Evolutionary conservation across 2,113 vertebrate genomes (phyloP).

Genomic region (Indri indri): DNA sequence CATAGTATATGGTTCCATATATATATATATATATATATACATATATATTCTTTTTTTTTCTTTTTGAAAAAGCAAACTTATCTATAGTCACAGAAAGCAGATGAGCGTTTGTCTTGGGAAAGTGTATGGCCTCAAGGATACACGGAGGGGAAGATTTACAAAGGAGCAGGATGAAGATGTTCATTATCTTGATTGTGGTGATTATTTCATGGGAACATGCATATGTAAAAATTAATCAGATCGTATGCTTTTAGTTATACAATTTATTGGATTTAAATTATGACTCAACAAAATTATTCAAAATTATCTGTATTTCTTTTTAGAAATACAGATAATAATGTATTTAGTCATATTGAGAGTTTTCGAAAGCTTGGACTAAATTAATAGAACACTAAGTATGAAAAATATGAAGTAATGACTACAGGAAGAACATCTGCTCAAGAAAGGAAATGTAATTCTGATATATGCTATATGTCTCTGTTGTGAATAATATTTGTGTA

Average conservation of each 20-base stretch:
- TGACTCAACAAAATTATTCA: not conserved
- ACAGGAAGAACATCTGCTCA: not conserved
- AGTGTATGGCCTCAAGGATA: not conserved
- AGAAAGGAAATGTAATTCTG: not conserved
- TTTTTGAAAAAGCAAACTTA: not conserved
- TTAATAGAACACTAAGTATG: not conserved
- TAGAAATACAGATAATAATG: not conserved
- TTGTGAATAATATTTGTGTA: not conserved
- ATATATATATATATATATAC: not conserved
- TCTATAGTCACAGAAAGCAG: not conserved
- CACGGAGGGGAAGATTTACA: not conserved
- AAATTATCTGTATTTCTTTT: too few species aligned
- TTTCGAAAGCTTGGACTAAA: not conserved
- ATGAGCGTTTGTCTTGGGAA: not conserved
- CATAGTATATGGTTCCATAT: not conserved
- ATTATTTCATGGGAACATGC: not conserved
- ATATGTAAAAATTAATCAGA: not conserved
- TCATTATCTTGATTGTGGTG: not conserved
- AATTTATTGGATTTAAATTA: not conserved
- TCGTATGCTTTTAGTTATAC: not conserved
- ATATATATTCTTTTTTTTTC: too few species aligned
- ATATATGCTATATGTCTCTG: not conserved
- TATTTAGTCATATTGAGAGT: not conserved
- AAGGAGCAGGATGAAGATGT: not conserved
- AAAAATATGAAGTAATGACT: not conserved